Evolutionary conservation across 2,113 vertebrate genomes (phyloP), one percentile per base, ranked within the genome.

Genomic region (Rhodinocichla rosea): DNA sequence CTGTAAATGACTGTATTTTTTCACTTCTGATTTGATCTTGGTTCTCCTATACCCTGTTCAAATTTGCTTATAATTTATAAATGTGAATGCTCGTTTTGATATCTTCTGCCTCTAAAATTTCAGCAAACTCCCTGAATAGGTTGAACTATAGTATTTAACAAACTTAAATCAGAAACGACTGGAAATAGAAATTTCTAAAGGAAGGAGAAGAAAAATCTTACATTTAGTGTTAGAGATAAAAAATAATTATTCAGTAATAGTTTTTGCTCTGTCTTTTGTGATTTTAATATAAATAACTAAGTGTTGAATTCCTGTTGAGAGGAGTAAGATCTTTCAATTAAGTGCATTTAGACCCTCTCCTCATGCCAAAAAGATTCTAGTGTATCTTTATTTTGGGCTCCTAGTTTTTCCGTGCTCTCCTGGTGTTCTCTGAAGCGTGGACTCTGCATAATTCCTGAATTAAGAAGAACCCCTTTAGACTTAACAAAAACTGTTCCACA

Each of bases 361-460:
- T 92, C 59, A 7, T 53, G 70, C 42, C 53, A 94, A 19, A 91
- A 91, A 85, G 42, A 47, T 83, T 76, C 59, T 89, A 85, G 83
- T 73, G 30, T 81, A 77, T 90, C 70, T 91, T 84, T 92, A 83
- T 94, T 95, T 95, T 87, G 92, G 87, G 57, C 69, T 94, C 26
- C 69, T 95, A 85, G 62, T 85, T 87, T 87, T 96, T 68, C 70
- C 3, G 3, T 94, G 75, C 67, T 94, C 37, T 89, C 47, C 69
- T 93, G 92, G 21, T 24, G 3, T 89, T 89, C 89, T 91, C 71
- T 92, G 63, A 90, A 86, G 50, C 55, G n/a, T 91, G 75, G 74
- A 84, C 50, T 89, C 69, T 90, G 62, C 45, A 47, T 95, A 85
- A 79, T 73, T 91, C 78, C 84, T 89, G 74, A 92, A 76, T 92